A percentile compares a stretch with the other conserved stretches of the same genome.
Evolutionary conservation across 92 coral and sea anemone genomes (phyloP).

Genomic region (Parazoanthus darwini): DNA sequence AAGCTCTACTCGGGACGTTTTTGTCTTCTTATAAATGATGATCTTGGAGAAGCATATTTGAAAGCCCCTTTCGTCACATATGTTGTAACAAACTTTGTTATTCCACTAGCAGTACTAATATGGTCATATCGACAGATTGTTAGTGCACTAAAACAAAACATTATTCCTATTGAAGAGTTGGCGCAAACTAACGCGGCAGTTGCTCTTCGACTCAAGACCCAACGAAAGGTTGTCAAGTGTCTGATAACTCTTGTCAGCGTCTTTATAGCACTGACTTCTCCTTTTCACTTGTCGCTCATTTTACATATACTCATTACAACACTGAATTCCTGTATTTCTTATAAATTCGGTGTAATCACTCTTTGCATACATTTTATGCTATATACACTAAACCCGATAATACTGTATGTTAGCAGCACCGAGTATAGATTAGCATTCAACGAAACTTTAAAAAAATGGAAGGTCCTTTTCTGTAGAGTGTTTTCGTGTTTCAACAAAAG

Average conservation of each 20-base stretch:
- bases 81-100: not conserved
- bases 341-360: not conserved
- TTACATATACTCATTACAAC: no score
- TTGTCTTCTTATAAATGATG: not conserved
- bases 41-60: no score
- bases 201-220: not conserved
- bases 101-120: not conserved
- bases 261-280: not conserved
- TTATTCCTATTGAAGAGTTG: not conserved
- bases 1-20: not conserved
- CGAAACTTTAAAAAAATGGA: not conserved
- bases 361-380: not conserved
- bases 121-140: slow-evolving; percentile 1
- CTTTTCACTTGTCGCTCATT: not conserved
- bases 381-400: not conserved
- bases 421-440: slow-evolving; percentile 13
- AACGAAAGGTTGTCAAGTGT: not conserved
- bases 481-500: not conserved
- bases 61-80: not conserved
- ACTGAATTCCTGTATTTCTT: no score
- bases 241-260: not conserved
- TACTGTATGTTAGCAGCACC: not conserved
- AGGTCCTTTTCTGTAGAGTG: not conserved
- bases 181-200: not conserved
- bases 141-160: not conserved